phyloP scores from a whole-genome alignment of 1,140 invertebrate species.

The Drosophila miranda region DNA sequence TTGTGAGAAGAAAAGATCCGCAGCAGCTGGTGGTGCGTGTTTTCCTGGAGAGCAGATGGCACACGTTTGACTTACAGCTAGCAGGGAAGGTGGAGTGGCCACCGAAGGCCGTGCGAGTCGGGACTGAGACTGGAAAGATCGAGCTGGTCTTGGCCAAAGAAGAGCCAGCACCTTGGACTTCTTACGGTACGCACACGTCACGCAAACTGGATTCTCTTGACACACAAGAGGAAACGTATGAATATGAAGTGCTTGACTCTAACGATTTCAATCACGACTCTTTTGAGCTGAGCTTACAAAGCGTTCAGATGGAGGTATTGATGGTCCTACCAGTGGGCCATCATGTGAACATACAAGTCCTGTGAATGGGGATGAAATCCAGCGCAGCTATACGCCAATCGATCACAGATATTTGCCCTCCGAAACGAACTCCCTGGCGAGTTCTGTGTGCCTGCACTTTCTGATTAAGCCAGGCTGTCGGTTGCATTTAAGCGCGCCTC shows the following conservation, averaged over 20 bases:
- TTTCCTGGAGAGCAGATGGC: slow-evolving; percentile 56
- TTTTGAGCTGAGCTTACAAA: slow-evolving; percentile 83
- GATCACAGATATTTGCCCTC: slow-evolving; percentile 43
- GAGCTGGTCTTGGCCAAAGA: slow-evolving; percentile 83
- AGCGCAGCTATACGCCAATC: slow-evolving; percentile 93
- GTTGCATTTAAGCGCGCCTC: slow-evolving; percentile 54
- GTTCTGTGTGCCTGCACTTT: slow-evolving; percentile 43
- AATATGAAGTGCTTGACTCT: slow-evolving; percentile 72
- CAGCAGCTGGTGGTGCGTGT: slow-evolving; percentile 78
- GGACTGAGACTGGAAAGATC: slow-evolving; percentile 82
- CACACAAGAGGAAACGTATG: slow-evolving; percentile 31
- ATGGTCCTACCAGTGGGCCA: slow-evolving; percentile 65
- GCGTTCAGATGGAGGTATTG: slow-evolving; percentile 74
- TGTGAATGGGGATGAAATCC: slow-evolving; percentile 84
- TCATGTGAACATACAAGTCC: slow-evolving; percentile 52
- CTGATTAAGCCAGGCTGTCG: slow-evolving; percentile 58
- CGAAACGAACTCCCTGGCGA: not conserved
- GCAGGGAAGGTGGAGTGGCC: slow-evolving; percentile 82
- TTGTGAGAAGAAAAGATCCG: slow-evolving; percentile 73
- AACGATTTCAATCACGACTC: slow-evolving; percentile 84
- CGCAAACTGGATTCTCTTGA: slow-evolving; percentile 33
- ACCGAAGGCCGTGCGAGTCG: slow-evolving; percentile 78
- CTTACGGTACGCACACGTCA: slow-evolving; percentile 75
- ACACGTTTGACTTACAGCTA: slow-evolving; percentile 78
- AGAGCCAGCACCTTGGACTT: slow-evolving; percentile 82